Percentiles rank a stretch among this genome's conserved stretches.
Conservation (phyloP, 30 jellyfish, hydroid and myxozoan genomes). For the Mastigias papua region DNA sequence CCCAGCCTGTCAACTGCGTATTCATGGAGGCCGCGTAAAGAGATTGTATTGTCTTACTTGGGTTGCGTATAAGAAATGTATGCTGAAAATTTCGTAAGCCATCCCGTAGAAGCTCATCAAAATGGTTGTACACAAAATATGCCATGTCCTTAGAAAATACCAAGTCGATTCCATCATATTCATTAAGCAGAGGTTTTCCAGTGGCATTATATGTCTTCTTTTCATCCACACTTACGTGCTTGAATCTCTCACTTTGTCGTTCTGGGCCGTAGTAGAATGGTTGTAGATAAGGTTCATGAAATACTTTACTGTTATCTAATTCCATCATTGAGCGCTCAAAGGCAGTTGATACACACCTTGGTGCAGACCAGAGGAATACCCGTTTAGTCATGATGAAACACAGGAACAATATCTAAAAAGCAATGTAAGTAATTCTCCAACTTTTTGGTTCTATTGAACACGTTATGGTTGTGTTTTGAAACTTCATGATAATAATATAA, state of each 20-base stretch:
- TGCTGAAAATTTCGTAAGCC: constrained; percentile 77
- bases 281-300: constrained; percentile 91
- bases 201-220: constrained; percentile 45
- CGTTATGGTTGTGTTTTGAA: too few relatives aligned
- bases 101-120: constrained; percentile 55
- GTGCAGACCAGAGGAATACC: constrained; percentile 94
- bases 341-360: constrained; percentile 97
- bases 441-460: too few relatives aligned
- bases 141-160: constrained; percentile 95
- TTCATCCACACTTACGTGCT: constrained; percentile 39
- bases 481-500: too few relatives aligned
- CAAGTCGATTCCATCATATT: constrained; percentile 79
- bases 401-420: too few relatives aligned
- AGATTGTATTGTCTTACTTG: constrained; percentile 83
- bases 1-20: constrained; percentile 87
- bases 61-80: constrained; percentile 86
- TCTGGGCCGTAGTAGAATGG: constrained; percentile 93
- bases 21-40: constrained; percentile 88
- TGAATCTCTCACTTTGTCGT: constrained; percentile 83
- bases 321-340: constrained; percentile 94
- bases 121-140: constrained; percentile 72
- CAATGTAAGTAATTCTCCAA: too few relatives aligned
- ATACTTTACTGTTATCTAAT: constrained; percentile 73
- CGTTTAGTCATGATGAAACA: constrained; percentile 81
- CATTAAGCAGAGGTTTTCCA: constrained; percentile 48